phyloP scores from a whole-genome alignment of 2,888 invertebrate species.

The Aspidapion aeneum region DNA sequence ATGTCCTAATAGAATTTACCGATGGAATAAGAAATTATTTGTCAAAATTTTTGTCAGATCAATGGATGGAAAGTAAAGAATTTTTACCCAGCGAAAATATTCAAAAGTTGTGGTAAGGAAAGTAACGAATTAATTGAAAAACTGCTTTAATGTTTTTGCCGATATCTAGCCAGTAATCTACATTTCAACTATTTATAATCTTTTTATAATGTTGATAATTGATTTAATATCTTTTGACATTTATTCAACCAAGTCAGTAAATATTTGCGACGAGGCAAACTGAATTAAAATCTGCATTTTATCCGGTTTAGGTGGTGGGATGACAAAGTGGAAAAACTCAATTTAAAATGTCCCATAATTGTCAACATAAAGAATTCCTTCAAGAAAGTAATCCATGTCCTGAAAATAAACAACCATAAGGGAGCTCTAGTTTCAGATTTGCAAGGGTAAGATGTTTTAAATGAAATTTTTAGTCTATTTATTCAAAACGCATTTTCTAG shows the following conservation, averaged over 20 bases:
- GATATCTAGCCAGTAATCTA: not conserved
- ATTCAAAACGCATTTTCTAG: too few relatives aligned
- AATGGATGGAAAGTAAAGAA: conserved; percentile 87
- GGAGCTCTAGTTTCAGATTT: conserved; percentile 62
- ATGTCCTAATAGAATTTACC: conserved; percentile 85
- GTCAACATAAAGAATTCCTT: conserved; percentile 55
- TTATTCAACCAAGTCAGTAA: too few relatives aligned
- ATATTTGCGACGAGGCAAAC: too few relatives aligned
- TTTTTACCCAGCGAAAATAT: conserved; percentile 44
- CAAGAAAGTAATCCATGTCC: conserved; percentile 62
- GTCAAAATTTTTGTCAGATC: conserved; percentile 91
- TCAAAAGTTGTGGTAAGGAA: conserved; percentile 20
- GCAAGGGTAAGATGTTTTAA: conserved; percentile 41
- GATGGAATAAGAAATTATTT: conserved; percentile 97
- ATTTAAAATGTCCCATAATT: conserved; percentile 54
- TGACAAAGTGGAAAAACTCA: conserved; percentile 54
- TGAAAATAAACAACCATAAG: conserved; percentile 63
- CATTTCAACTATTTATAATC: too few relatives aligned
- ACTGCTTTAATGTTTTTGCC: not conserved
- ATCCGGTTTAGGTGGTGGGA: conserved; percentile 87
- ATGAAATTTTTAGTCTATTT: too few relatives aligned
- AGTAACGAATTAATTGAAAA: too few relatives aligned
- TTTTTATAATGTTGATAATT: too few relatives aligned
- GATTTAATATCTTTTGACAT: too few relatives aligned
- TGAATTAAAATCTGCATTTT: too few relatives aligned